Evolutionary conservation across 2,888 invertebrate genomes (phyloP), one percentile per base, ranked within the genome.

Genomic region (Ernsta delagoae): DNA sequence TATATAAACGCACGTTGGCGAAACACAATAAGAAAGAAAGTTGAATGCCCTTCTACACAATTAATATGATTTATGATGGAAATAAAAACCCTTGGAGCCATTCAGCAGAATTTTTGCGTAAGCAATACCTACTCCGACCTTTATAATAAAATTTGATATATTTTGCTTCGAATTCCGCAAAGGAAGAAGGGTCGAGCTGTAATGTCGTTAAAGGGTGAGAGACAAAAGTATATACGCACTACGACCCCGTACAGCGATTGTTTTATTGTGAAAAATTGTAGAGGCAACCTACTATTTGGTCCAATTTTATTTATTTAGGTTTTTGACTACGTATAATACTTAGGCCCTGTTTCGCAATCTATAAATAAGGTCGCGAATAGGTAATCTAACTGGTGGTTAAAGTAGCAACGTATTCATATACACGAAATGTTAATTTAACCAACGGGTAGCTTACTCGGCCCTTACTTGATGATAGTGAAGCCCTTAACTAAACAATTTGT

Each of bases 41-140:
- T 57, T 50, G 63, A 69, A 59, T 62, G 63, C 69, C 63, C 59
- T 63, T 83, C 81, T 87, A 87, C 87, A 88, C 88, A 90, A 91
- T 91, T 90, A 91, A 85, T 83, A 85, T 88, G 90, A 91, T 91
- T 91, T 88, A 90, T 86, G 84, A 81, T 75, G 78, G 84, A 87
- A 87, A 89, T 88, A 90, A 91, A 89, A 87, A 85, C 86, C 88
- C 86, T 87, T 85, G 84, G 84, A 83, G 83, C 86, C 82, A 84
- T 89, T 90, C 83, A 82, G 80, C 79, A 80, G 86, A 81, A 86
- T 89, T 88, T 89, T 87, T 88, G 85, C 83, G 80, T 83, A 80
- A 77, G 87, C 84, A 84, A 86, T n/a, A n/a, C n/a, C n/a, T 88
- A 65, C 71, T 65, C 66, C 59, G 54, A 70, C 71, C 64, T 54